Percentiles rank a stretch among this genome's conserved stretches.
These are phyloP conservation scores for Spilarctia lutea DNA, from an alignment of 2,888 invertebrate genomes.

Conservation along the genomic window DNA sequence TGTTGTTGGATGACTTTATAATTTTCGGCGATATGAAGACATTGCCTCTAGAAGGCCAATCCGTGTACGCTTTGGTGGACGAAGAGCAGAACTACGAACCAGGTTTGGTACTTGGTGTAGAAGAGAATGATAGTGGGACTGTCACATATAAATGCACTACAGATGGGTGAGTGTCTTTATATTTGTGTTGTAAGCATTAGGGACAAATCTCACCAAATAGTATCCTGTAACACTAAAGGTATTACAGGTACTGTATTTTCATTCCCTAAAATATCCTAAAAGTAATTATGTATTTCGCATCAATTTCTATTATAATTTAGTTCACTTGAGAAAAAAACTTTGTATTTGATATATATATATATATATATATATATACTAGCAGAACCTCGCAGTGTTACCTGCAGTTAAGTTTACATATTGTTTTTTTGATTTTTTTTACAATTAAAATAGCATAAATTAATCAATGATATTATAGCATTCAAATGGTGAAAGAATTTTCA, in stretches of 20 bases:
- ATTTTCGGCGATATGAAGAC: conserved; percentile 84
- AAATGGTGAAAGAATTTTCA: no score
- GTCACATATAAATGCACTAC: conserved; percentile 82
- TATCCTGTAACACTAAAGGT: no score
- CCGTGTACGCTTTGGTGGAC: conserved; percentile 84
- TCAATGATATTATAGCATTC: no score
- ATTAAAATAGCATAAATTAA: no score
- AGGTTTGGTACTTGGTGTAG: conserved; percentile 80
- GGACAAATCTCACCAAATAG: no score
- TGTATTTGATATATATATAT: neutral
- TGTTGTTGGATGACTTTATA: conserved; percentile 87
- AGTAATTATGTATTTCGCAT: neutral
- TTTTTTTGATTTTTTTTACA: no score
- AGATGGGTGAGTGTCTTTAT: conserved; percentile 72
- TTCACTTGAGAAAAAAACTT: no score
- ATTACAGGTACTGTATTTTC: no score
- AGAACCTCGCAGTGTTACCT: no score
- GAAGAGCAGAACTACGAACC: conserved; percentile 85
- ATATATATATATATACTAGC: no score
- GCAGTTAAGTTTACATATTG: no score
- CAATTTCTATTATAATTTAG: neutral
- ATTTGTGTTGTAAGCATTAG: neutral
- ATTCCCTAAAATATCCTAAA: no score
- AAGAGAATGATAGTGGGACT: conserved; percentile 78
- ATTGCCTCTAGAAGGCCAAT: conserved; percentile 84